Conservation (phyloP, 2,797 vertebrate genomes). For the Tolypeutes matacus region DNA sequence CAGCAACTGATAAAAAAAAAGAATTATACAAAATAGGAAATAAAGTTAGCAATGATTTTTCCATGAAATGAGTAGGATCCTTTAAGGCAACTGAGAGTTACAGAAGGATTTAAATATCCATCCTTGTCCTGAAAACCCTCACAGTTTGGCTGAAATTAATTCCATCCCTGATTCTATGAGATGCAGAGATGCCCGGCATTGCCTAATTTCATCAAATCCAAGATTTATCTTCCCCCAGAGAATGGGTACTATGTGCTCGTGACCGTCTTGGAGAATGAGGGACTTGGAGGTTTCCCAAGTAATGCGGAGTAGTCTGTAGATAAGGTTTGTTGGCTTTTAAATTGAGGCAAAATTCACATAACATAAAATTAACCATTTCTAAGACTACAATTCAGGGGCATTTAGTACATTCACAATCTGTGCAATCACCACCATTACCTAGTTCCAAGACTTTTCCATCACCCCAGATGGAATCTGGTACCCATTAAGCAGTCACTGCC, state of each 20-base stretch:
- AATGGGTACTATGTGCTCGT: fast-evolving
- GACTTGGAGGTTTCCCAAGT: fast-evolving
- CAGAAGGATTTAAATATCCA: background rate
- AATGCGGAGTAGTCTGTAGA: no score
- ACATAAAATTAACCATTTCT: background rate
- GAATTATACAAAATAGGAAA: conserved; percentile 56
- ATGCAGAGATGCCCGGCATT: fast-evolving
- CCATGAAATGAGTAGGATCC: background rate
- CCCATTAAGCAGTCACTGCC: no score
- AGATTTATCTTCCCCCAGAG: fast-evolving
- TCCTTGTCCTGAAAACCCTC: background rate
- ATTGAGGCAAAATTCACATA: background rate
- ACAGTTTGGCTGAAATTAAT: fast-evolving
- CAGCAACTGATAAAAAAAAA: background rate
- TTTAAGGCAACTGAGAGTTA: background rate
- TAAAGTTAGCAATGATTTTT: conserved; percentile 50
- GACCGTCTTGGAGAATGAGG: fast-evolving
- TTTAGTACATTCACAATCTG: fast-evolving
- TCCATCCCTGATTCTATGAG: background rate
- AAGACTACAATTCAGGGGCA: no score
- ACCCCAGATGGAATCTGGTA: fast-evolving
- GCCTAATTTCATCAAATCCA: fast-evolving
- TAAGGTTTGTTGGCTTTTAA: background rate
- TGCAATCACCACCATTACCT: background rate
- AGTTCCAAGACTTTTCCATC: no score